Conservation (phyloP, 2,888 invertebrate genomes). For the Thyatira batis region DNA sequence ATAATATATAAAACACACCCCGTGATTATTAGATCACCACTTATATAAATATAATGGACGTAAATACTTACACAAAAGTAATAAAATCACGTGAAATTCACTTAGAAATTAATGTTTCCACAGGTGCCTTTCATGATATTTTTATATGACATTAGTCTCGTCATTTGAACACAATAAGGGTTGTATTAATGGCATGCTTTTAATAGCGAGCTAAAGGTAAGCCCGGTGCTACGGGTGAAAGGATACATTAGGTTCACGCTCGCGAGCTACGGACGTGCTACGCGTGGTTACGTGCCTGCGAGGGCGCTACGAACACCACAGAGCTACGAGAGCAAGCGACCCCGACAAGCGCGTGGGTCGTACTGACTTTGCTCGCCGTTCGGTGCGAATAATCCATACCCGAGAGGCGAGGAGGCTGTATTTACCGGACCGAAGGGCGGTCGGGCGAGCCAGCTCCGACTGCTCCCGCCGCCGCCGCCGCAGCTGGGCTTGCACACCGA, state of each 20-base stretch:
- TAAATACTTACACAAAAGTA: slow-evolving; percentile 46
- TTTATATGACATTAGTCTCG: slow-evolving; percentile 60
- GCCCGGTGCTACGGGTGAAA: slow-evolving; percentile 43
- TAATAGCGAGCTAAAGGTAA: slow-evolving; percentile 48
- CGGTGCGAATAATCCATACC: slow-evolving; percentile 78
- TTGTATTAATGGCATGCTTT: slow-evolving; percentile 64
- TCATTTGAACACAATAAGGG: slow-evolving; percentile 59
- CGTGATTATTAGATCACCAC: background rate
- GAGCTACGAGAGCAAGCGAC: slow-evolving; percentile 42
- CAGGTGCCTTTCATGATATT: slow-evolving; percentile 63
- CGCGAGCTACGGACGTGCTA: slow-evolving; percentile 43
- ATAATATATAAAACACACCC: no score
- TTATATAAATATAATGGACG: background rate
- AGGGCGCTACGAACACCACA: slow-evolving; percentile 38
- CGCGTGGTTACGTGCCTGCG: slow-evolving; percentile 40
- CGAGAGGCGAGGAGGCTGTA: slow-evolving; percentile 75
- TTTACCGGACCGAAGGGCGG: slow-evolving; percentile 77
- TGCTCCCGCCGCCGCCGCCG: slow-evolving; percentile 48
- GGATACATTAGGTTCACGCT: slow-evolving; percentile 39
- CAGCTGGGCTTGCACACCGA: slow-evolving; percentile 29
- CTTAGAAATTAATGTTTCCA: slow-evolving; percentile 61
- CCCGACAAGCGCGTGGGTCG: slow-evolving; percentile 70
- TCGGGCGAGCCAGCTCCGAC: slow-evolving; percentile 63
- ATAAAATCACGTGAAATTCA: slow-evolving; percentile 41
- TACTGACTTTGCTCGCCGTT: slow-evolving; percentile 68